phyloP scores from a whole-genome alignment of 2,888 invertebrate species.

The Apamea crenata region DNA sequence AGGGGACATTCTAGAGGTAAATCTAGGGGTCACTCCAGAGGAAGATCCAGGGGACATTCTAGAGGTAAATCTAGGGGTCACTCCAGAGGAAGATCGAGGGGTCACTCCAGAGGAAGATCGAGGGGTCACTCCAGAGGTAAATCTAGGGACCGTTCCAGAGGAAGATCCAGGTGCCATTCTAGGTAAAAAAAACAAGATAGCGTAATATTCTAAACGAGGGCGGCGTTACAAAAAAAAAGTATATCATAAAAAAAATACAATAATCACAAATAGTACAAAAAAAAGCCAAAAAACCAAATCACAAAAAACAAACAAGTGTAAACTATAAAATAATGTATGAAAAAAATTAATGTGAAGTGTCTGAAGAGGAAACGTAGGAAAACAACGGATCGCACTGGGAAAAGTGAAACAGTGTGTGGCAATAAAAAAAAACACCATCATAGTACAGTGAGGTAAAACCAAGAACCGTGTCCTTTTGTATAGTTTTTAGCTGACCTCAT shows the following conservation, averaged over 20 bases:
- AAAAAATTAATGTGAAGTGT: neutral
- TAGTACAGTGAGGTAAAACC: neutral
- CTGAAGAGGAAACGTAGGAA: neutral
- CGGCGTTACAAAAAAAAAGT: neutral
- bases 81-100: conserved; percentile 34
- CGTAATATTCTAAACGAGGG: neutral
- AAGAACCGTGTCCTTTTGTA: neutral
- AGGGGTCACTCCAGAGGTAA: conserved; percentile 11
- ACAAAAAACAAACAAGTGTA: neutral
- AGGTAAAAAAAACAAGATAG: neutral
- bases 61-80: conserved; percentile 32
- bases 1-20: conserved; percentile 34
- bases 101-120: conserved; percentile 1
- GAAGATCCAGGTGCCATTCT: neutral
- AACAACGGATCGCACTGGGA: neutral
- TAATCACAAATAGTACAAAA: neutral
- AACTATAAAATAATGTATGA: neutral
- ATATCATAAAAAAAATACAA: neutral
- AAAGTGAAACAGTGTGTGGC: neutral
- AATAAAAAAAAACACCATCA: neutral
- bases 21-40: conserved; percentile 34
- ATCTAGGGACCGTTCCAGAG: conserved; percentile 37
- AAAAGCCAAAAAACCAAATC: neutral
- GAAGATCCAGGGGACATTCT: conserved; percentile 36
- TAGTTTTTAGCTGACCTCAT: neutral